phyloP scores from a whole-genome alignment of 2,888 invertebrate species.

The Petrolisthes cinctipes region DNA sequence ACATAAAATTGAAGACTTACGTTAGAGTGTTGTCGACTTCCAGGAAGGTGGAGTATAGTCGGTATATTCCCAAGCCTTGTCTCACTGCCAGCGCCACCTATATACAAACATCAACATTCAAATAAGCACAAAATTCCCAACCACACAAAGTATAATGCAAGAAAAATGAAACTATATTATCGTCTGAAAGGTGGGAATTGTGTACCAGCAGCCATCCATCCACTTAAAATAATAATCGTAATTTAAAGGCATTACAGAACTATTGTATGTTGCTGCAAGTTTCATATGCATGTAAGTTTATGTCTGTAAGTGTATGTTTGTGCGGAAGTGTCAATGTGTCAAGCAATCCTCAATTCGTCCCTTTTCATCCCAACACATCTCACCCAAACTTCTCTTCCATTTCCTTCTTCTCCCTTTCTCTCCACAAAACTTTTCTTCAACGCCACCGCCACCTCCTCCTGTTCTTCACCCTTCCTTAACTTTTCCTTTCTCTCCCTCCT shows the following conservation, averaged over 20 bases:
- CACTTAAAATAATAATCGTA: too few relatives aligned
- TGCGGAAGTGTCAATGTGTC: too few relatives aligned
- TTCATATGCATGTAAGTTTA: too few relatives aligned
- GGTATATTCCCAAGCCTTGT: neutral
- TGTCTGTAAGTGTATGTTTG: too few relatives aligned
- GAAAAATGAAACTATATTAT: too few relatives aligned
- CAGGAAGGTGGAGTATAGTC: neutral
- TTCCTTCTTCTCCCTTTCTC: neutral
- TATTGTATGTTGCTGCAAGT: too few relatives aligned
- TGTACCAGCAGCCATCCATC: too few relatives aligned
- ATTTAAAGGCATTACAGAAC: too few relatives aligned
- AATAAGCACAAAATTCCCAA: too few relatives aligned
- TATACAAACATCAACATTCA: neutral
- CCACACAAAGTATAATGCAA: too few relatives aligned
- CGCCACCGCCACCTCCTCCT: neutral
- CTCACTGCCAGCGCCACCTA: neutral
- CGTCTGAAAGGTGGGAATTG: too few relatives aligned
- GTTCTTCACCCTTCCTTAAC: neutral
- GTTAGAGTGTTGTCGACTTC: neutral
- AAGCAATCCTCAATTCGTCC: too few relatives aligned
- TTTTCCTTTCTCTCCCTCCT: neutral
- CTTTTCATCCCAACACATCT: neutral
- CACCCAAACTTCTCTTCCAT: neutral
- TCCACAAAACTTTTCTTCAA: neutral
- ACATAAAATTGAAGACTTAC: neutral